Base-by-base conservation (phyloP, 2,797 vertebrate species). In the Danio tinwini region DNA sequence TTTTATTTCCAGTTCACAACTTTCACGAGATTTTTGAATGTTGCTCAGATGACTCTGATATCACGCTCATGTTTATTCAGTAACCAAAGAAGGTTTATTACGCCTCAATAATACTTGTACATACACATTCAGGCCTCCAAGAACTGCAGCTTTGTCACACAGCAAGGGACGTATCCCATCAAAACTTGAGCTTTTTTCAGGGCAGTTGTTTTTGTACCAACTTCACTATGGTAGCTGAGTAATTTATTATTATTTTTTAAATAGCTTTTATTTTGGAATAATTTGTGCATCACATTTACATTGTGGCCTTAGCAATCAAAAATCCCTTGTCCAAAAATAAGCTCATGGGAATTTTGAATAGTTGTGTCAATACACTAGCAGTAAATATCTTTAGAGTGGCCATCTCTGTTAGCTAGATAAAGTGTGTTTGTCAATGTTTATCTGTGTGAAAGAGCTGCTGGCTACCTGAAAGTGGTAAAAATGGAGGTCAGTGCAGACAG, bases 51-150 rank as follows among this genome's bases (percentile, higher is more conserved):
- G 65, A 42, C 3, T 12, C 68, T 19, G 73, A 19, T 44, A 37
- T 29, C 71, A 63, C 47, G 16, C 58, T 72, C 14, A 53, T 80
- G 78, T 78, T 55, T 77, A 79, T 86, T 68, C 77, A 84, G 75
- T 81, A 89, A 86, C 83, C 90, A 86, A 88, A 89, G 86, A 47
- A 63, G 5, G 58, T 49, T 4, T 82, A 62, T 82, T 40, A 0
- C 29, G 19, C 19, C 47, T 16, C 49, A 49, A 74, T 53, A 55
- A 68, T 19, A 40, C 9, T 29, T 37, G 47, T 61, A 39, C 13
- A 63, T 47, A 64, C 63, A 81, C 16, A 21, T 44, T 21, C 47
- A 29, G 58, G 64, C 63, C 75, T 47, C 53, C 29, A 39, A 69
- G 42, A 63, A 56, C 64, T 50, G 65, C 17, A 50, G 5, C 58